A percentile compares a stretch with the other conserved stretches of the same genome.
These are phyloP conservation scores for Chloroceryle inda DNA, from an alignment of 2,797 vertebrate genomes.

Conservation along the genomic window DNA sequence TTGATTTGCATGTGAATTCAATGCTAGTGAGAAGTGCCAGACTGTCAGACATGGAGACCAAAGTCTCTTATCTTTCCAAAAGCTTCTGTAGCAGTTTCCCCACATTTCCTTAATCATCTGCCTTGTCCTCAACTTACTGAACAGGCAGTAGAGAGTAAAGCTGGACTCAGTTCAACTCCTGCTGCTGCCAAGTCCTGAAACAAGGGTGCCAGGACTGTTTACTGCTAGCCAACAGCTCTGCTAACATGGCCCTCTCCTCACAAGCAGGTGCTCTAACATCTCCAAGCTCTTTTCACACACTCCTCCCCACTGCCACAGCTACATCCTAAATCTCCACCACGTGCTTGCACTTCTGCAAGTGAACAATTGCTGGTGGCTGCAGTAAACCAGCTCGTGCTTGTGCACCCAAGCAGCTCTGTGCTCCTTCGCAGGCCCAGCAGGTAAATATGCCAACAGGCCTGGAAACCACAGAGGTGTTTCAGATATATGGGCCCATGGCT, in stretches of 20 bases:
- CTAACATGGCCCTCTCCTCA: constrained; percentile 46
- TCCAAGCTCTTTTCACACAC: constrained; percentile 55
- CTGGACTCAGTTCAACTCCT: constrained; percentile 59
- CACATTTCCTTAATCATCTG: constrained; percentile 76
- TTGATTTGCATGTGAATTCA: constrained; percentile 76
- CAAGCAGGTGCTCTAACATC: constrained; percentile 59
- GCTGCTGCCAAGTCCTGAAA: constrained; percentile 72
- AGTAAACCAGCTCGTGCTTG: not conserved
- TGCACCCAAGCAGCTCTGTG: rapidly evolving
- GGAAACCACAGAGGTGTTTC: rapidly evolving
- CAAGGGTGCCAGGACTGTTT: constrained; percentile 73
- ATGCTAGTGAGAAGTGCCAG: constrained; percentile 74
- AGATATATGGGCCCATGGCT: not conserved
- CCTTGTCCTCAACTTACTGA: constrained; percentile 77
- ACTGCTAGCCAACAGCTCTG: constrained; percentile 66
- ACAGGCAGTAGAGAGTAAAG: constrained; percentile 70
- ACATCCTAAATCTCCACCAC: constrained; percentile 5
- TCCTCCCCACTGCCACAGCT: not conserved
- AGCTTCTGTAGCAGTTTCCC: constrained; percentile 75
- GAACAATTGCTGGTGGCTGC: not conserved
- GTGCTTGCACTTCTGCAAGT: not conserved
- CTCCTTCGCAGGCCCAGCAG: not conserved
- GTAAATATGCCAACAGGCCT: not conserved
- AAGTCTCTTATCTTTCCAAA: constrained; percentile 76
- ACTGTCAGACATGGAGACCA: constrained; percentile 73